These are phyloP conservation scores for Megastigmus dorsalis DNA, from an alignment of 2,888 invertebrate species.

Conservation along the genomic window DNA sequence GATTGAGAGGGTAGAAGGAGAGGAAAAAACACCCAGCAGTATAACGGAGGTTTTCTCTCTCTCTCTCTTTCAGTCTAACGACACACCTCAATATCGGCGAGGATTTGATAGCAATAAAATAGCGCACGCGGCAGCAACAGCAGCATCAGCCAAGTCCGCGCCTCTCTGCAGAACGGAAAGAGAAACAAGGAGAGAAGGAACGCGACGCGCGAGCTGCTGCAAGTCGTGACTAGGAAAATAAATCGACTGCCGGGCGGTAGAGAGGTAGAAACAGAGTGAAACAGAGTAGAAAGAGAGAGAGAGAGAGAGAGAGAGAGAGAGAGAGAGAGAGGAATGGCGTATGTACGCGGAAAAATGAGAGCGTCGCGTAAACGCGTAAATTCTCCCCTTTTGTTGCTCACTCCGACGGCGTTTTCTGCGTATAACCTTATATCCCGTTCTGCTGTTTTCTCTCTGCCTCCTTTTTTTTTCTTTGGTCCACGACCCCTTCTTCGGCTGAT, in stretches of 20 bases:
- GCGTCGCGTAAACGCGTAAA: conserved; percentile 42
- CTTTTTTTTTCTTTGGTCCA: background rate
- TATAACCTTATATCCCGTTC: background rate
- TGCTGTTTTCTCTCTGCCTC: background rate
- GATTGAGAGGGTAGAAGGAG: background rate
- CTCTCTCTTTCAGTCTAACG: background rate
- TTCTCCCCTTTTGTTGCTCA: conserved; percentile 7
- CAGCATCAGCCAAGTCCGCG: too few relatives aligned
- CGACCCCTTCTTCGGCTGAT: background rate
- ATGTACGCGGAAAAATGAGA: conserved; percentile 31
- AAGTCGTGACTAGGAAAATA: conserved; percentile 48
- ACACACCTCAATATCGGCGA: conserved; percentile 12
- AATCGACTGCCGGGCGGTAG: conserved; percentile 31
- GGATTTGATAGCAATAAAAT: conserved; percentile 51
- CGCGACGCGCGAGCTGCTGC: background rate
- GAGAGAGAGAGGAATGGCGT: background rate
- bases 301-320: too few relatives aligned
- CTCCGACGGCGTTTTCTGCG: background rate
- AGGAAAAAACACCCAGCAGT: background rate
- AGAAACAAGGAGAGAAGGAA: conserved; percentile 14
- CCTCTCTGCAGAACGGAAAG: background rate
- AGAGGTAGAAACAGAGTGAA: too few relatives aligned
- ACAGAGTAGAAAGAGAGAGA: too few relatives aligned
- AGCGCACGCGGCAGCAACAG: too few relatives aligned
- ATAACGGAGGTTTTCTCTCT: conserved; percentile 2